Evolutionary conservation across 2,888 invertebrate species (phyloP), one percentile per base, ranked within the genome.

Genomic region (Fragum sueziense): DNA sequence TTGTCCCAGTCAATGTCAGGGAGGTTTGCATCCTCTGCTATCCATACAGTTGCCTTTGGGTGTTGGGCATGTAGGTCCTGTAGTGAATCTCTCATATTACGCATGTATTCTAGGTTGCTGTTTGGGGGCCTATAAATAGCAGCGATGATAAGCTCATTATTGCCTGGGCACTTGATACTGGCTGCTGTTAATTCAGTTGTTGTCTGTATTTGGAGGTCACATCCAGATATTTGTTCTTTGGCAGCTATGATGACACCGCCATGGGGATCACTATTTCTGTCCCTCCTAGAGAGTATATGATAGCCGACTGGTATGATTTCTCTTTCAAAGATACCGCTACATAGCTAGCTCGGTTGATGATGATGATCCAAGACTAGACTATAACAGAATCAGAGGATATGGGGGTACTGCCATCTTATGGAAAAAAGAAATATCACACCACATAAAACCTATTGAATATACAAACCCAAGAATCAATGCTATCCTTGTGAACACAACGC

Each of bases 201-300:
- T 2, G 70, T 52, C 29, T 31, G 9, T 2, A 54, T 2, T 22
- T 70, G 14, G n/a, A 70, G n/a, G 3, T 59, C 61, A 17, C 47
- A 33, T 14, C 69, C 69, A 6, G 41, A 41, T 17, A 34, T 33
- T n/a, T 6, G 17, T 3, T 2, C 31, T 25, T 57, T 68, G 7
- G 74, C 34, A 17, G 59, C 37, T 11, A 74, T 74, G 25, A 74
- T 68, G 2, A 74, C 74, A 4, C 68, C 74, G 9, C 68, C 68
- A 68, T 74, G 57, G n/a, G 22, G 37, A 68, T 37, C 22, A 9
- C 47, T 17, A 17, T 17, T 6, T 29, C 61, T 9, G 51, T 75
- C 75, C 20, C 52, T 25, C 52, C 75, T 75, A 17, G 61, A n/a
- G n/a, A n/a, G n/a, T n/a, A n/a, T n/a, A n/a, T n/a, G n/a, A n/a